phyloP scores from a whole-genome alignment of 2,797 vertebrate genomes.

The Simalia tracyae region DNA sequence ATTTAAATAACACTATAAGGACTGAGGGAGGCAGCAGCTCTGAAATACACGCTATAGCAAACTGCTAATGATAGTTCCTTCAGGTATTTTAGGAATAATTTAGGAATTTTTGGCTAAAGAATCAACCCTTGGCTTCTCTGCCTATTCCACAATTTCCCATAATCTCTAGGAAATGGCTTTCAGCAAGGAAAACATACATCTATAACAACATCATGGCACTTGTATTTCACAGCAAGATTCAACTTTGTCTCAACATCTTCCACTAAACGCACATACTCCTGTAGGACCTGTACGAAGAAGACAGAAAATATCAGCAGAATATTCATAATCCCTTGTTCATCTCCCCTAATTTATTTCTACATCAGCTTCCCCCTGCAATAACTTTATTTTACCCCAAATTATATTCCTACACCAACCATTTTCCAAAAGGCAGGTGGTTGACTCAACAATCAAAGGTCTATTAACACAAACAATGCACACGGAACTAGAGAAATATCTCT shows the following conservation, averaged over 20 bases:
- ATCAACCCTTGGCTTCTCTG: not conserved
- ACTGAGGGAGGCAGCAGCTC: not conserved
- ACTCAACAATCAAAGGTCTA: not conserved
- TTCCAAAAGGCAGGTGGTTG: not conserved
- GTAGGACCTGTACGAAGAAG: constrained; percentile 80
- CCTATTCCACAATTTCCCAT: not conserved
- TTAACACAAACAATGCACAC: not conserved
- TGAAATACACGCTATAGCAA: not conserved
- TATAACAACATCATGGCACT: constrained; percentile 94
- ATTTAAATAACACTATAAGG: not conserved
- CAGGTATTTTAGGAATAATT: not conserved
- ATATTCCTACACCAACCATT: not conserved
- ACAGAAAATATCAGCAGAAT: constrained; percentile 24
- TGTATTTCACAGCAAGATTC: constrained; percentile 88
- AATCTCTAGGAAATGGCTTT: not conserved
- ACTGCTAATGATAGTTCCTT: not conserved
- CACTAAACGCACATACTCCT: constrained; percentile 88
- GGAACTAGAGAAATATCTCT: not conserved
- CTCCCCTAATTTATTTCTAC: not conserved
- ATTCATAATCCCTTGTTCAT: not conserved
- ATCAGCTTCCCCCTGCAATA: not conserved
- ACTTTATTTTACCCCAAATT: not conserved
- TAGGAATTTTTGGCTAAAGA: not conserved
- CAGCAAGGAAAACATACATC: constrained; percentile 76
- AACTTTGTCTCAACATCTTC: constrained; percentile 85